Percentiles rank a stretch among this genome's conserved stretches.
Conservation (phyloP, 2,888 invertebrate genomes). For the Drosophila neotestacea region DNA sequence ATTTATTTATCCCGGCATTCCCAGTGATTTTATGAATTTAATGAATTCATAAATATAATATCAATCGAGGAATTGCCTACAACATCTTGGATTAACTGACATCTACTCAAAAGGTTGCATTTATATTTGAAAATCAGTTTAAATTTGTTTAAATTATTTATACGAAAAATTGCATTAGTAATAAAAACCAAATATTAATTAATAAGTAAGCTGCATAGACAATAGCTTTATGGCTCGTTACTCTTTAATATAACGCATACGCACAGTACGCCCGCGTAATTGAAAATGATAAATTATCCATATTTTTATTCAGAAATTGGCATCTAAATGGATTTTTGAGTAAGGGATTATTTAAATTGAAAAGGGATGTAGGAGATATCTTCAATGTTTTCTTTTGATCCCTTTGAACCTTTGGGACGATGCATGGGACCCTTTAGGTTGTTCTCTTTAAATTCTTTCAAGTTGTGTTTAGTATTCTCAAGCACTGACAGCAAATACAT, state of each 20-base stretch:
- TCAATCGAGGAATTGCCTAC: no score
- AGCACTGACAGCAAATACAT: not conserved
- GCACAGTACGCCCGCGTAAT: not conserved
- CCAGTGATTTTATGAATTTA: no score
- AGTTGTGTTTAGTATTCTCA: constrained; percentile 23
- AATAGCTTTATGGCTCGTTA: no score
- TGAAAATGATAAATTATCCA: constrained; percentile 1
- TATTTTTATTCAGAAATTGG: not conserved
- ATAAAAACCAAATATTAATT: no score
- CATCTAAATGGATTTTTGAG: constrained; percentile 8
- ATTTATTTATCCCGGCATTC: no score
- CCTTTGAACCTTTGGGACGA: constrained; percentile 1
- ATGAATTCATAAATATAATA: no score
- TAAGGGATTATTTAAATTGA: constrained; percentile 14
- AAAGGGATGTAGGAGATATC: not conserved
- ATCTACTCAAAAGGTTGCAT: no score
- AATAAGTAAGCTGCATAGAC: no score
- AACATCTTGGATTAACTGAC: no score
- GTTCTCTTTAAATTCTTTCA: constrained; percentile 9
- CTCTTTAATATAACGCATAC: not conserved
- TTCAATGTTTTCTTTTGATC: constrained; percentile 21
- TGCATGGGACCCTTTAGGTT: not conserved
- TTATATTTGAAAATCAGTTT: no score
- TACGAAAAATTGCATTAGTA: no score
- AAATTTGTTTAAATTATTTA: no score